Conservation (phyloP, 2,797 vertebrate species). For the Darevskia mixta region DNA sequence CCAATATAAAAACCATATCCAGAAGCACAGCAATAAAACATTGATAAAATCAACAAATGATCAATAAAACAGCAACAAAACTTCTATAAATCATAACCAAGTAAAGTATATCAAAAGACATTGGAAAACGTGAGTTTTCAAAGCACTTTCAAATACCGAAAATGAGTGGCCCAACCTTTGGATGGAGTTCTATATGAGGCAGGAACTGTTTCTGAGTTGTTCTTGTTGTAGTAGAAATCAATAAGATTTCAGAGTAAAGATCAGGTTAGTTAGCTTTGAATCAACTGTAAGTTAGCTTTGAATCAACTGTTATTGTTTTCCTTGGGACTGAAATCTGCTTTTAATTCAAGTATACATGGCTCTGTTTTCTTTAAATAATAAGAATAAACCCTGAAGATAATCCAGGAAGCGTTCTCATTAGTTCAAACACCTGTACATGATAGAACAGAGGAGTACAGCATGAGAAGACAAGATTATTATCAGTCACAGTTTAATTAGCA, state of each 20-base stretch:
- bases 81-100: too few species aligned
- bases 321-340: constrained; percentile 5
- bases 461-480: constrained; percentile 46
- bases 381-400: not conserved
- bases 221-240: not conserved
- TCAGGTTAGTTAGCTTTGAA: not conserved
- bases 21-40: too few species aligned
- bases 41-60: too few species aligned
- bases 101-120: too few species aligned
- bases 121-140: too few species aligned
- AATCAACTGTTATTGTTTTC: not conserved
- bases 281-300: not conserved
- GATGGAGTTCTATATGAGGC: too few species aligned
- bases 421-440: constrained; percentile 12
- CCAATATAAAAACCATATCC: too few species aligned
- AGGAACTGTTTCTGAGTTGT: too few species aligned
- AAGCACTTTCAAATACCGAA: too few species aligned
- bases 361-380: not conserved
- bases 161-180: too few species aligned
- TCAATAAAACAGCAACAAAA: too few species aligned
- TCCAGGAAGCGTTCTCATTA: not conserved
- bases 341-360: constrained; percentile 2
- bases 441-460: not conserved
- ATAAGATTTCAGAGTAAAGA: not conserved
- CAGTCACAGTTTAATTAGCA: constrained; percentile 60